phyloP scores from a whole-genome alignment of 2,888 invertebrate species.

The Acleris sparsana region DNA sequence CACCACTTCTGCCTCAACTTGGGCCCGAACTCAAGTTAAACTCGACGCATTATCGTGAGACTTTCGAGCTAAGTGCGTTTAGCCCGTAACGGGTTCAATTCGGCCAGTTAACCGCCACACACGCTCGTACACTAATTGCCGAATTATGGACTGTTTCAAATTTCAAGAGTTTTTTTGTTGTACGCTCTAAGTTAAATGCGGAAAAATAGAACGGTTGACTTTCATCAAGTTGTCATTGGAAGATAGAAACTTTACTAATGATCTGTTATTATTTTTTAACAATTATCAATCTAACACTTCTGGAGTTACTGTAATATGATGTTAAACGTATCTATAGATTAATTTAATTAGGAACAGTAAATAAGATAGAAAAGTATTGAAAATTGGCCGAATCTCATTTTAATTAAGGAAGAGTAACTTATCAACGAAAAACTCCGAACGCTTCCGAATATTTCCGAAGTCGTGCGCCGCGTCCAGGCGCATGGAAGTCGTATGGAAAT shows the following conservation, averaged over 20 bases:
- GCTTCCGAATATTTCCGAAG: conserved; percentile 29
- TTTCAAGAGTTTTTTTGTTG: conserved; percentile 5
- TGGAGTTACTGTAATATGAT: no score
- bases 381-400: no score
- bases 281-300: no score
- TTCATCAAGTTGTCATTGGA: no score
- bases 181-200: not conserved
- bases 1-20: not conserved
- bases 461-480: conserved; percentile 39
- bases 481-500: conserved; percentile 53
- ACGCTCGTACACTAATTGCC: conserved; percentile 40
- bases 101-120: conserved; percentile 32
- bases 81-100: conserved; percentile 24
- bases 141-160: conserved; percentile 40
- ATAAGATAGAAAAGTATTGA: no score
- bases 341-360: no score
- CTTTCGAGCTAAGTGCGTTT: conserved; percentile 19
- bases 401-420: no score
- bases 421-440: conserved; percentile 30
- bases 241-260: no score
- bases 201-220: not conserved
- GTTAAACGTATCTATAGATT: no score
- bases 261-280: no score
- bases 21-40: not conserved
- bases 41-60: not conserved